Conservation (phyloP, 2,113 vertebrate species). For the Gnathonemus echidnorhynchus region DNA sequence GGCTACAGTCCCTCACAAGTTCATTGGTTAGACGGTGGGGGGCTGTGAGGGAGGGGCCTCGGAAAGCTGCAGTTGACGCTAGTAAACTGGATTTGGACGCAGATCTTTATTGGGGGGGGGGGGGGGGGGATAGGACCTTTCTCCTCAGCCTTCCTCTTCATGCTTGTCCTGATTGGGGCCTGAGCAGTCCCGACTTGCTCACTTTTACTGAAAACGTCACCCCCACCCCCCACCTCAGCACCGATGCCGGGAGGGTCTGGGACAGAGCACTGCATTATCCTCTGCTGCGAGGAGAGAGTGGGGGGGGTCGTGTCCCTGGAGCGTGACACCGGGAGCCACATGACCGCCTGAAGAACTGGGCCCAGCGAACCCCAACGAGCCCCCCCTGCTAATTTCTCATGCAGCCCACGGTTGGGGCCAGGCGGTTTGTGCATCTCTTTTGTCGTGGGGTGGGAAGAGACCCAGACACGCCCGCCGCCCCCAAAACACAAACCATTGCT, state of each 20-base stretch:
- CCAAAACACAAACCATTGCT: neutral
- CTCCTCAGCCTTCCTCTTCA: neutral
- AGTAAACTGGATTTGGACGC: neutral
- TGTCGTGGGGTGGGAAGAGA: neutral
- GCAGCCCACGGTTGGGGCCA: conserved; percentile 4
- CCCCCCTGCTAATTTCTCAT: conserved; percentile 12
- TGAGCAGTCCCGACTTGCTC: neutral
- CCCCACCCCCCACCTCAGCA: neutral
- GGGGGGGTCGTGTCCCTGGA: neutral
- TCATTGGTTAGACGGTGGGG: neutral
- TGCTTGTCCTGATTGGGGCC: neutral
- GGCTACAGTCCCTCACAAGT: neutral
- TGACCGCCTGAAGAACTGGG: neutral
- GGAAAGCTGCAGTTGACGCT: neutral
- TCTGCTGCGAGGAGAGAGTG: neutral
- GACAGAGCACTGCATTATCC: neutral
- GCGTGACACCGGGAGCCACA: neutral
- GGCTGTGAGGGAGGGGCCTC: neutral
- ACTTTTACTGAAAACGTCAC: neutral
- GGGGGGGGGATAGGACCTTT: neutral
- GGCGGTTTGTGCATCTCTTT: neutral
- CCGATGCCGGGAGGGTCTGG: neutral
- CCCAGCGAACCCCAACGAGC: neutral
- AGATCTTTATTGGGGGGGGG: neutral
- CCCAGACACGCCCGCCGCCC: neutral